Conservation (phyloP, 2,113 vertebrate genomes). For the Origma solitaria region DNA sequence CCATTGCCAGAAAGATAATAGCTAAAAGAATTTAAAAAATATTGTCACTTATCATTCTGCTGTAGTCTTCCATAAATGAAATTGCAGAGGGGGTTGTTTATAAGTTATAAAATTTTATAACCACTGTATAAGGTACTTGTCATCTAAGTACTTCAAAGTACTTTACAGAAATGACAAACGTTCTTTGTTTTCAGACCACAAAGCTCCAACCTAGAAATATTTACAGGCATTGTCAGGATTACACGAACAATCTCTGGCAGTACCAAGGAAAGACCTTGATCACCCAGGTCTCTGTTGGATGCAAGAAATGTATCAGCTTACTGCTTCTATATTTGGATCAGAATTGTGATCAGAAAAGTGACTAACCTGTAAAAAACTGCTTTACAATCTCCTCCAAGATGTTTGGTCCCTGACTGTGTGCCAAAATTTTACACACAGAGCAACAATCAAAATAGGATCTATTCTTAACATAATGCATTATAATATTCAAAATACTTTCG, state of each 20-base stretch:
- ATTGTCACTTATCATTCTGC: not conserved
- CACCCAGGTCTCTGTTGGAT: not conserved
- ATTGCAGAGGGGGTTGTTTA: not conserved
- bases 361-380: not conserved
- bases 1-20: not conserved
- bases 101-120: not conserved
- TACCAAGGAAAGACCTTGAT: not conserved
- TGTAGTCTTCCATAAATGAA: not conserved
- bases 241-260: not conserved
- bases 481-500: not conserved
- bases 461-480: not conserved
- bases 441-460: not conserved
- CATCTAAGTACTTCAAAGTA: not conserved
- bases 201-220: not conserved
- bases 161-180: not conserved
- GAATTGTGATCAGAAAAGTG: not conserved
- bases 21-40: not conserved
- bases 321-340: not conserved
- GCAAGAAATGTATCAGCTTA: not conserved
- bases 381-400: not conserved
- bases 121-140: not conserved
- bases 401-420: not conserved
- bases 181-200: not conserved
- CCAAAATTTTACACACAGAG: not conserved
- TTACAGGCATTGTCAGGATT: not conserved